phyloP scores from a whole-genome alignment of 2,113 vertebrate species.

The Anhinga anhinga region DNA sequence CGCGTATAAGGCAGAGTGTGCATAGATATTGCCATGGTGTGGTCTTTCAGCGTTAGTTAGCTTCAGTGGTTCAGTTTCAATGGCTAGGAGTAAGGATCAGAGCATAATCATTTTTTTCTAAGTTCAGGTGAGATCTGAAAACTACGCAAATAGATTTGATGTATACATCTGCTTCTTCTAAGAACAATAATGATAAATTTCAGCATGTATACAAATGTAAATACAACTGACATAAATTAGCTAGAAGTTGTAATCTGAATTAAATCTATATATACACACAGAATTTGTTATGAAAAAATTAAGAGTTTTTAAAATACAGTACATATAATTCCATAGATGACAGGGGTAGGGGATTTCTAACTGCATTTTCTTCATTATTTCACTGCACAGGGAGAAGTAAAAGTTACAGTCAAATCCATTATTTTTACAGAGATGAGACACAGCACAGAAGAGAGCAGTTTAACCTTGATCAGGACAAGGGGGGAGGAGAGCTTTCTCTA shows the following conservation, averaged over 20 bases:
- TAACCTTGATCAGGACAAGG: neutral
- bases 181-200: neutral
- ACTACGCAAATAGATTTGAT: neutral
- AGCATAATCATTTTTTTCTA: neutral
- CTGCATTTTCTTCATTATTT: neutral
- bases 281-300: neutral
- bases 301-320: neutral
- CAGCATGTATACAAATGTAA: neutral
- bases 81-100: neutral
- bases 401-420: neutral
- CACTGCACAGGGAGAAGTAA: neutral
- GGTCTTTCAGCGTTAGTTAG: neutral
- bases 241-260: neutral
- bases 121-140: neutral
- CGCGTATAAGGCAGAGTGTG: neutral
- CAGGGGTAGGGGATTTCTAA: accelerated
- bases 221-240: neutral
- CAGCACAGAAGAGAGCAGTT: neutral
- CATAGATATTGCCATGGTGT: neutral
- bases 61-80: neutral
- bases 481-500: neutral
- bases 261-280: neutral
- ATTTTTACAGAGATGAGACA: neutral
- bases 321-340: neutral
- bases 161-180: neutral